Conservation (phyloP, 2,113 vertebrate genomes). For the Orientallactaga bullata region DNA sequence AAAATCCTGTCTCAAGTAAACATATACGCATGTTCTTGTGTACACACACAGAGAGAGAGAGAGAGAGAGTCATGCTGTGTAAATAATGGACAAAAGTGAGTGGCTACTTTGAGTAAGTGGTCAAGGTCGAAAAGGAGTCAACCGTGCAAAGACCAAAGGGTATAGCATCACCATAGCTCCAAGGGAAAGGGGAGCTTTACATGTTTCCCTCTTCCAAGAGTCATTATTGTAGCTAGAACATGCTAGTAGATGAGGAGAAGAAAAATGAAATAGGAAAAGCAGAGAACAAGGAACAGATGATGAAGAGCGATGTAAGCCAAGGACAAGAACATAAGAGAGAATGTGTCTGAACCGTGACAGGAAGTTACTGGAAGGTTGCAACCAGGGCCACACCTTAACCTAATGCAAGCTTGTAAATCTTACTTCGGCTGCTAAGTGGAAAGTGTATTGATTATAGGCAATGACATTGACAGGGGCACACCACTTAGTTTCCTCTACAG, state of each 20-base stretch:
- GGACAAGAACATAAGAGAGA: accelerated
- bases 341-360: background rate
- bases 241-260: background rate
- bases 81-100: too few species aligned
- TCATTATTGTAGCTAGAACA: background rate
- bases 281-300: background rate
- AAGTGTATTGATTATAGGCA: background rate
- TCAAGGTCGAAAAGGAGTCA: background rate
- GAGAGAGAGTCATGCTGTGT: too few species aligned
- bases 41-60: too few species aligned
- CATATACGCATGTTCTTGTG: background rate
- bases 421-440: background rate
- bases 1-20: background rate
- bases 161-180: background rate
- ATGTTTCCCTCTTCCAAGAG: background rate
- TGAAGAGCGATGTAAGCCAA: accelerated
- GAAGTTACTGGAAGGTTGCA: background rate
- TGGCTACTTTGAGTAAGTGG: background rate
- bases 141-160: background rate
- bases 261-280: background rate
- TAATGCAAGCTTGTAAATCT: background rate
- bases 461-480: background rate
- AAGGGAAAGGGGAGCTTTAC: background rate
- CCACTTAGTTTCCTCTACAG: background rate
- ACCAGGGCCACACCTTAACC: background rate